Base-by-base conservation (phyloP, 2,797 vertebrate species). In the Enteromius argenteus region DNA sequence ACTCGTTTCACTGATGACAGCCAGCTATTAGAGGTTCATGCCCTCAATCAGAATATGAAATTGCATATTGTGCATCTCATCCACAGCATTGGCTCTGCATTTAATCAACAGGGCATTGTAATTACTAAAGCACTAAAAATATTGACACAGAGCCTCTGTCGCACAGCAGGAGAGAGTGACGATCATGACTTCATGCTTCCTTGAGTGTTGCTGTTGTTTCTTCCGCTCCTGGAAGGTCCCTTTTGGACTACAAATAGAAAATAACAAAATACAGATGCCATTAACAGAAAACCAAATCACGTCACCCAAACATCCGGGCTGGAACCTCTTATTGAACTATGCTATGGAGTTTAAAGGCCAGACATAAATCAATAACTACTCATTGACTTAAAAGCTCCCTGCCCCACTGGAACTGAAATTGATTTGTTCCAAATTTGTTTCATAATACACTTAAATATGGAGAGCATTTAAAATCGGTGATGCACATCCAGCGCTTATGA, bases 11-110 rank as follows among this genome's bases (percentile, higher is more conserved):
- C 51, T 68, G n/a, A 80, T 42, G 69, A 81, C 80, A 51, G 42
- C 0, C 8, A 27, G 58, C 14, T 51, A 49, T 82, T 74, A 66
- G 56, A 32, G 2, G 30, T 64, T 51, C 58, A 19, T 51, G 69
- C 30, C 56, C 80, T 64, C 58, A 14, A 64, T 74, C 80, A 74
- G 49, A 64, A 37, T 74, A 74, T 82, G 21, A 37, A 74, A 82
- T 64, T 51, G 3, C 80, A 49, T 62, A 62, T 15, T 56, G 67
- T 71, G 35, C 14, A 66, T 51, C 14, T 74, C 21, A 66, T 64
- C 74, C 23, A 35, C 37, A n/a, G 13, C 69, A 73, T 2, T 37
- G 21, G 69, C 21, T 82, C 14, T 27, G 56, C 51, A 35, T 81
- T 46, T 49, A 73, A 76, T 74, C 27, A 64, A 51, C 19, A 44